Evolutionary conservation across 2,888 invertebrate species (phyloP).

Genomic region (Seira musarum): DNA sequence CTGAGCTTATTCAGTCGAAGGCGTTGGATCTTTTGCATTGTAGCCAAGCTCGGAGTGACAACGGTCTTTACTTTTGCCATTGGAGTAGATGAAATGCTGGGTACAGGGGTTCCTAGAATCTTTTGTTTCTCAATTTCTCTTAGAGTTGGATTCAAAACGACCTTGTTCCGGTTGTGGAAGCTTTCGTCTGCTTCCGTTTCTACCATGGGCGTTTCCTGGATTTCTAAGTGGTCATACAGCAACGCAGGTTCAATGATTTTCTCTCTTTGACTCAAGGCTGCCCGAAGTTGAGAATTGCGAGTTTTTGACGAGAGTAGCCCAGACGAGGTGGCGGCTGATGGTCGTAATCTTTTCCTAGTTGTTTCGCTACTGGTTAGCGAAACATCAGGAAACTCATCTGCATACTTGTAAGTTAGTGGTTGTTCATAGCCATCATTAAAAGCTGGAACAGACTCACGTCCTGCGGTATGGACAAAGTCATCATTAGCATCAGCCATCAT

Average conservation of each 20-base stretch:
- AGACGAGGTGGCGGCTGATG: neutral
- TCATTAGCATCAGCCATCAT: slow-evolving; percentile 55
- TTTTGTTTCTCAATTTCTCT: slow-evolving; percentile 55
- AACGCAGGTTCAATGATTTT: slow-evolving; percentile 38
- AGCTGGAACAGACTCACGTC: slow-evolving; percentile 20
- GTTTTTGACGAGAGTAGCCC: no score
- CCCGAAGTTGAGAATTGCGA: neutral
- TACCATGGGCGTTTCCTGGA: neutral
- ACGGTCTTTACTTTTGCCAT: slow-evolving; percentile 27
- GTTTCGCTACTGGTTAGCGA: slow-evolving; percentile 4
- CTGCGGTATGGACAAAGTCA: slow-evolving; percentile 40
- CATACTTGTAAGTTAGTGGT: slow-evolving; percentile 27
- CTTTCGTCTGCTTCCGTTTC: slow-evolving; percentile 64
- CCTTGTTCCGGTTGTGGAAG: slow-evolving; percentile 63
- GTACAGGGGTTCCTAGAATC: slow-evolving; percentile 15
- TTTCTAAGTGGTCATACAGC: slow-evolving; percentile 41
- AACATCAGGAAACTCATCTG: slow-evolving; percentile 45
- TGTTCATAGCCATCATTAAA: slow-evolving; percentile 5
- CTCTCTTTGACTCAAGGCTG: slow-evolving; percentile 31
- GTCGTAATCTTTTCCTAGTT: slow-evolving; percentile 1
- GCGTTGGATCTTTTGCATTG: neutral
- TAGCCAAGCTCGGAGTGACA: slow-evolving; percentile 4
- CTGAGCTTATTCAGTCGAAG: no score
- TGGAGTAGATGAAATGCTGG: neutral
- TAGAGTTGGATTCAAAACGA: slow-evolving; percentile 50